A percentile compares a stretch with the other conserved stretches of the same genome.
These are phyloP conservation scores for Drosophila erecta DNA, from an alignment of 1,140 invertebrate genomes.

Conservation along the genomic window DNA sequence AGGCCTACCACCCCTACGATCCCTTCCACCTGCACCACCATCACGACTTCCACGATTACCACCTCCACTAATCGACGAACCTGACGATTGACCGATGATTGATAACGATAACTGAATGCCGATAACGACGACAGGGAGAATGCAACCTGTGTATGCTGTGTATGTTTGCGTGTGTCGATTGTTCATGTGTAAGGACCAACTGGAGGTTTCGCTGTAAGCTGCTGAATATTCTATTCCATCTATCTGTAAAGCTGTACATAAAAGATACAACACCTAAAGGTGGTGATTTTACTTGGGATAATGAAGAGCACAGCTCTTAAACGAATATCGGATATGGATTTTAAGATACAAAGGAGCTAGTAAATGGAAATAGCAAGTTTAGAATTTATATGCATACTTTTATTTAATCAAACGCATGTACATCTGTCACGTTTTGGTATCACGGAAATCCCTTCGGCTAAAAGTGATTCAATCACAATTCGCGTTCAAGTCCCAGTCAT, in stretches of 20 bases:
- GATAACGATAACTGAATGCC: constrained; percentile 24
- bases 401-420: too few relatives aligned
- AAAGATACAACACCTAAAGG: constrained; percentile 38
- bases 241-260: constrained; percentile 34
- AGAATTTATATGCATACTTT: not conserved
- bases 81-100: constrained; percentile 28
- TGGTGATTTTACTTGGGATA: not conserved
- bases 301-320: not conserved
- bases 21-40: constrained; percentile 74
- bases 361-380: not conserved
- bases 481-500: too few relatives aligned
- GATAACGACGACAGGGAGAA: constrained; percentile 18
- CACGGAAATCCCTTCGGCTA: too few relatives aligned
- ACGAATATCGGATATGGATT: not conserved
- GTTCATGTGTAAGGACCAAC: constrained; percentile 15
- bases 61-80: constrained; percentile 46
- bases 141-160: constrained; percentile 38
- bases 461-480: too few relatives aligned
- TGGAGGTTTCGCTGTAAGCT: constrained; percentile 43
- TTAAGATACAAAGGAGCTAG: not conserved
- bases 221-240: constrained; percentile 38
- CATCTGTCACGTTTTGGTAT: too few relatives aligned
- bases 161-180: constrained; percentile 46
- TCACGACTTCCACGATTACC: constrained; percentile 74
- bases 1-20: constrained; percentile 74